phyloP scores from a whole-genome alignment of 2,888 invertebrate species.

The Acanthacorydalis orientalis region DNA sequence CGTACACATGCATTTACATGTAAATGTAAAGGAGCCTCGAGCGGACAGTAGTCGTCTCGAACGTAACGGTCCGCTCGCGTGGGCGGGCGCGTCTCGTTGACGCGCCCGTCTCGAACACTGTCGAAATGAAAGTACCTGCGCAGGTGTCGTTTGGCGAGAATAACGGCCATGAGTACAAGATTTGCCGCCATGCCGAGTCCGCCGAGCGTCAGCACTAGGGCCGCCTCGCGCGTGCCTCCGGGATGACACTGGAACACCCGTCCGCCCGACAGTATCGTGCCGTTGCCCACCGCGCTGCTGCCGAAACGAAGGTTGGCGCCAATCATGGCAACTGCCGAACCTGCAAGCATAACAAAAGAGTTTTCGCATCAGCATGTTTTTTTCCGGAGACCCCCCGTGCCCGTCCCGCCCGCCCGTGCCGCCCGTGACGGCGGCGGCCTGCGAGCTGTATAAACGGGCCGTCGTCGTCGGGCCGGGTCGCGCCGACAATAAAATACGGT shows the following conservation, averaged over 20 bases:
- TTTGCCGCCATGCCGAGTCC: constrained; percentile 69
- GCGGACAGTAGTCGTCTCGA: too few species aligned
- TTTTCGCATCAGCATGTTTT: neutral
- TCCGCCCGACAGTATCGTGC: constrained; percentile 7
- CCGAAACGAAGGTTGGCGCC: constrained; percentile 57
- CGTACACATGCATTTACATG: too few species aligned
- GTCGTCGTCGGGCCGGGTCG: too few species aligned
- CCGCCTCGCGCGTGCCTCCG: constrained; percentile 63
- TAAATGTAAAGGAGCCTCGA: too few species aligned
- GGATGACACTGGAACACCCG: constrained; percentile 62
- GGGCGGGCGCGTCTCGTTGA: too few species aligned
- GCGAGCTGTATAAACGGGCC: too few species aligned
- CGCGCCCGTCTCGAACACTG: too few species aligned
- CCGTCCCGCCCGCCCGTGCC: too few species aligned
- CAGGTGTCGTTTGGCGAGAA: constrained; percentile 60
- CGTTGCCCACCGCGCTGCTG: constrained; percentile 47
- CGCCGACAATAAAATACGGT: too few species aligned
- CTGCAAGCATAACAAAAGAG: constrained; percentile 22
- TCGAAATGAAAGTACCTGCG: constrained; percentile 42
- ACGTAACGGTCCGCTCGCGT: too few species aligned
- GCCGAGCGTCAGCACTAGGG: constrained; percentile 57
- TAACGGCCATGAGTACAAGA: constrained; percentile 63
- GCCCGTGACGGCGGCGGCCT: too few species aligned
- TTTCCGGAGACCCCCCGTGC: too few species aligned
- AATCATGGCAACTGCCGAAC: constrained; percentile 61